Evolutionary conservation across 2,113 vertebrate genomes (phyloP).

Genomic region (Zootoca vivipara): DNA sequence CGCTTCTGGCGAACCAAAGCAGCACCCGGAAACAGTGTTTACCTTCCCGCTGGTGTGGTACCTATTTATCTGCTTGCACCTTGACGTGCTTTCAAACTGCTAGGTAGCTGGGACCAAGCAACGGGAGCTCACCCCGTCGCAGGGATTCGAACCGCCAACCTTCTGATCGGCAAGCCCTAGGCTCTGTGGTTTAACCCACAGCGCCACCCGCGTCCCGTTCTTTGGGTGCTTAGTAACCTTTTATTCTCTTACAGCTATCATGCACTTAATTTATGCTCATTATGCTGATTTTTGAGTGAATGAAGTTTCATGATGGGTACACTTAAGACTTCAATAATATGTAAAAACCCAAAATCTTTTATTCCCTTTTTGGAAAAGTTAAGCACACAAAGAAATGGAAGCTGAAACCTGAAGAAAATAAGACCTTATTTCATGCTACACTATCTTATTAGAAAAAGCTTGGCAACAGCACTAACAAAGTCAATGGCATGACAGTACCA

Average conservation of each 20-base stretch:
- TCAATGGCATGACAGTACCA: neutral
- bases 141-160: too few species aligned
- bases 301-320: neutral
- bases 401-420: slow-evolving; percentile 7
- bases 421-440: neutral
- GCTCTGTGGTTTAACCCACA: too few species aligned
- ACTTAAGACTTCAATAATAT: neutral
- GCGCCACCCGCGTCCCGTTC: too few species aligned
- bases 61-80: too few species aligned
- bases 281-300: neutral
- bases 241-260: neutral
- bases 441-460: neutral
- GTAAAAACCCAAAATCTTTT: neutral
- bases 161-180: too few species aligned
- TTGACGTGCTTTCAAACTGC: too few species aligned
- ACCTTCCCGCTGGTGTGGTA: too few species aligned
- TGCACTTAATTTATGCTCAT: neutral
- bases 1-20: too few species aligned
- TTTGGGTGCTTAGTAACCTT: neutral
- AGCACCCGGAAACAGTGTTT: too few species aligned
- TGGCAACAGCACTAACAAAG: neutral
- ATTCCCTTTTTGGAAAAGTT: neutral
- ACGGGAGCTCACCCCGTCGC: too few species aligned
- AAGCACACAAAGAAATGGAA: neutral
- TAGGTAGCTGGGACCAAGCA: too few species aligned